Base-by-base conservation (phyloP, 92 coral and sea anemone species). In the Muricea muricata region DNA sequence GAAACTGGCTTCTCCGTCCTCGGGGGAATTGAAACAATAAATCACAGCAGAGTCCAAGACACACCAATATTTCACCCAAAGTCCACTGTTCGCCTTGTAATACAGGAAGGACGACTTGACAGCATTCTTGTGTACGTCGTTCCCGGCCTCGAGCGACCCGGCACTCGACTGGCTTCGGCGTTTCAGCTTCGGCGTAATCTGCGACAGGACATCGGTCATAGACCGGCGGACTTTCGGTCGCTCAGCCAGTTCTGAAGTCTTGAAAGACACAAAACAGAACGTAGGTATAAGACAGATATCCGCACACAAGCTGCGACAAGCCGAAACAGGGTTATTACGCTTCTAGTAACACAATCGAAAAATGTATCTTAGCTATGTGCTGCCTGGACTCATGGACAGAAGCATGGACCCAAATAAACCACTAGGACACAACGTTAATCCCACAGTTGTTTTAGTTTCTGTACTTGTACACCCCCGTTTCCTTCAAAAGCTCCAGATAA, bases 1-100 rank as follows among this genome's bases (percentile, higher is more conserved):
- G 25, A 78, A 58, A 10, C 39, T 10, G 12, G 81, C 48, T 21
- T 39, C 31, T 23, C 45, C 52, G 13, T 77, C 69, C 30, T 54
- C 47, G 47, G 69, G 68, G 14, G 82, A 77, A 77, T 30, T 77
- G 68, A 54, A 77, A 21, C 82, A 77, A 24, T 26, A 77, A 2
- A 77, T 32, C 32, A 35, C 50, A 21, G 67, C 26, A 17, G 50
- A 77, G 40, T 96, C 94, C 4, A 96, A 41, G 15, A 96, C 97
- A 26, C 97, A 90, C 99, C 99, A 96, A 13, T 92, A 89, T 68
- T 88, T 92, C 21, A 87, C 86, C 99, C 99, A 96, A 23, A 88
- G 74, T 3, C 97, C 99, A 52, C 87, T 92, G 73, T 81, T 71
- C 33, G 89, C 87, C 35, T 95, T 89, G 77, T 90, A 67, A 41